Percentiles rank a stretch among this genome's conserved stretches.
phyloP scores from a whole-genome alignment of 2,113 vertebrate genomes.

The Pristiophorus japonicus region DNA sequence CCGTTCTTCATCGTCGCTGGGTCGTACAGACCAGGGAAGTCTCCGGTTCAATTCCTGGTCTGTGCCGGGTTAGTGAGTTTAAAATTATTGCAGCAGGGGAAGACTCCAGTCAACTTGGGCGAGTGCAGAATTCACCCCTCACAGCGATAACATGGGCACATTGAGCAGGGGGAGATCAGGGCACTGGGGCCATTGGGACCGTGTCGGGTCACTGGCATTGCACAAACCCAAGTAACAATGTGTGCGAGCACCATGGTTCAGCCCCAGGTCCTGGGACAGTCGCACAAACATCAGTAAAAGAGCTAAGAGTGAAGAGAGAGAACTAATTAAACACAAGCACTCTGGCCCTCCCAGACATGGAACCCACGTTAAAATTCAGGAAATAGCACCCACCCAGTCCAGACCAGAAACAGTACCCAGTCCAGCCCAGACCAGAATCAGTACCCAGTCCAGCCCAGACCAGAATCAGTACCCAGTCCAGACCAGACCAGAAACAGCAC shows the following conservation, averaged over 20 bases:
- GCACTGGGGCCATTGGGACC: background rate
- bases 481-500: too few species aligned
- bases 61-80: background rate
- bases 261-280: background rate
- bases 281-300: background rate
- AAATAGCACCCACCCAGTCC: background rate
- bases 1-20: background rate
- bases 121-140: background rate
- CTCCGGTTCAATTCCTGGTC: too few species aligned
- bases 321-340: background rate
- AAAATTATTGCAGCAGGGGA: background rate
- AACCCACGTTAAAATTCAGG: background rate
- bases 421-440: background rate
- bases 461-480: background rate
- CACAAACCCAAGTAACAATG: background rate
- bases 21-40: background rate
- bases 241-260: background rate
- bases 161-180: background rate
- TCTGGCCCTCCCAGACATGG: background rate
- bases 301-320: background rate
- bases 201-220: background rate
- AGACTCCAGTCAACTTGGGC: background rate
- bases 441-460: background rate
- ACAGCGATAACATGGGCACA: background rate
- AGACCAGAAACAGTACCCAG: constrained; percentile 47